Conservation (phyloP, 64 coral and sea anemone species). For the Pocillopora verrucosa region DNA sequence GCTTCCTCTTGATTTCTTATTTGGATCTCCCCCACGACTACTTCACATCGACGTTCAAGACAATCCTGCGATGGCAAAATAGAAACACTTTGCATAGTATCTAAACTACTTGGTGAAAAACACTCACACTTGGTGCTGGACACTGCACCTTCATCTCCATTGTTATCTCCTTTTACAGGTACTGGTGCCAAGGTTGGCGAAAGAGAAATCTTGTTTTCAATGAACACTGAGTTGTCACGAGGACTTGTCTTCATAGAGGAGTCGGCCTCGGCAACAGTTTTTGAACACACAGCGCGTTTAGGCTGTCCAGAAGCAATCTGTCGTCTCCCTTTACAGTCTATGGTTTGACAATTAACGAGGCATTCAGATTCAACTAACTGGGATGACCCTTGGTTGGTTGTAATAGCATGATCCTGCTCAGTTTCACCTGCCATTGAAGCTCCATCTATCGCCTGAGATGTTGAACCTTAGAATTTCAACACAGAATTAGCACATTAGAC, state of each 20-base stretch:
- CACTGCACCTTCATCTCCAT: neutral
- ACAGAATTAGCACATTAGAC: too few species aligned
- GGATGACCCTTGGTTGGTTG: neutral
- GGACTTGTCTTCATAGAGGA: neutral
- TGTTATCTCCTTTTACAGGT: neutral
- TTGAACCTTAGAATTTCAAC: neutral
- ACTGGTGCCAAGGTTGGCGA: neutral
- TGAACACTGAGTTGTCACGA: neutral
- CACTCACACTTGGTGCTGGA: conserved; percentile 19
- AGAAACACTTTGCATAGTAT: conserved; percentile 29
- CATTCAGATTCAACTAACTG: neutral
- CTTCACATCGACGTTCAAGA: neutral
- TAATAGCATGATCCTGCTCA: neutral
- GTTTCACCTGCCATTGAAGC: neutral
- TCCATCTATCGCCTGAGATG: neutral
- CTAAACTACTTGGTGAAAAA: neutral
- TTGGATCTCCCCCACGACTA: neutral
- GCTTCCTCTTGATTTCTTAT: neutral
- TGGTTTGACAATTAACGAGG: neutral
- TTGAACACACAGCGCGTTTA: neutral
- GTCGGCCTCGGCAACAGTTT: conserved; percentile 35
- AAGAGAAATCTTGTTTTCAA: neutral
- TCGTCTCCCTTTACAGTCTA: neutral
- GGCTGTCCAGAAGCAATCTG: neutral
- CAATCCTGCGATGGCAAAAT: neutral